Conservation (phyloP, 2,113 vertebrate genomes). For the Chaenocephalus aceratus region DNA sequence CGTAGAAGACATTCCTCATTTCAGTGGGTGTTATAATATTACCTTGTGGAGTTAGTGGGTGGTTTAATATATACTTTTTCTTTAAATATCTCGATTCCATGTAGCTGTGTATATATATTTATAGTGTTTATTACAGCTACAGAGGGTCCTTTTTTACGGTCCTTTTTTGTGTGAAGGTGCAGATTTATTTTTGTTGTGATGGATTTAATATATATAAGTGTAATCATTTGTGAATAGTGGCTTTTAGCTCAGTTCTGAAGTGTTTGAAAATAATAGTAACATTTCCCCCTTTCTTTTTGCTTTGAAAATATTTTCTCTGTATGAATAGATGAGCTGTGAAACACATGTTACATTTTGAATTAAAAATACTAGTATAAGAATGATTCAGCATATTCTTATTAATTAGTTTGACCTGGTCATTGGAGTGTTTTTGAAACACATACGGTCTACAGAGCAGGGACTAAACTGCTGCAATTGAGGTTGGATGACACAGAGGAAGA, state of each 20-base stretch:
- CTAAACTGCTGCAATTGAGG: neutral
- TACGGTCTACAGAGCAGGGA: neutral
- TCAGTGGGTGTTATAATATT: neutral
- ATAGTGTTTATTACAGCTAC: neutral
- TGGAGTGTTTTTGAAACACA: neutral
- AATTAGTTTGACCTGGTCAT: neutral
- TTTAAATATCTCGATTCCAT: neutral
- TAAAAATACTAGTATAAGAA: neutral
- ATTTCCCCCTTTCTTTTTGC: neutral
- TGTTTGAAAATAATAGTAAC: too few species aligned
- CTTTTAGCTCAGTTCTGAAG: neutral
- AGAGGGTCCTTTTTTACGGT: too few species aligned
- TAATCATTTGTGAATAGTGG: neutral
- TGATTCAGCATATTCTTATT: neutral
- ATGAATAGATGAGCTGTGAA: neutral
- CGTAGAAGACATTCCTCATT: constrained; percentile 40
- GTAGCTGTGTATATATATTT: neutral
- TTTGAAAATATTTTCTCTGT: neutral
- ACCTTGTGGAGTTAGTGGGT: neutral
- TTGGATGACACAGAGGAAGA: neutral
- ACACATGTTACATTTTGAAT: neutral
- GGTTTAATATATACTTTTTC: neutral
- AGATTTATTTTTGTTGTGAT: too few species aligned
- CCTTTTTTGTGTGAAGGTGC: too few species aligned
- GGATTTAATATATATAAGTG: neutral